Percentiles rank a stretch among this genome's conserved stretches.
Conservation (phyloP, 2,888 invertebrate species). For the Mythimna lalbum region DNA sequence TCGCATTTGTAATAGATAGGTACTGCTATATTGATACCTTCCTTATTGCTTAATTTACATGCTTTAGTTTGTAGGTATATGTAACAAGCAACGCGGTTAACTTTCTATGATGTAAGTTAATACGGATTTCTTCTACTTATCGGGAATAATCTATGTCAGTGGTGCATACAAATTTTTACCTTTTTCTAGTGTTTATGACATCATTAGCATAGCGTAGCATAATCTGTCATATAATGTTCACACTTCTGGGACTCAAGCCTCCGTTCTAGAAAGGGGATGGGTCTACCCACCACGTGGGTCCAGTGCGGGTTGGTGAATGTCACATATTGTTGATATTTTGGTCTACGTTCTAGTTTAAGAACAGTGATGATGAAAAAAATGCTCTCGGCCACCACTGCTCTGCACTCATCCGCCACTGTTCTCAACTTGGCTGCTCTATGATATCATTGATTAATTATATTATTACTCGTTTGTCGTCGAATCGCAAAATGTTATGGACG, state of each 20-base stretch:
- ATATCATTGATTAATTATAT: too few relatives aligned
- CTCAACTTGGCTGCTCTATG: too few relatives aligned
- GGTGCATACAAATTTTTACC: constrained; percentile 53
- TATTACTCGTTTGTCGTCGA: background rate
- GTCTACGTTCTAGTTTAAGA: too few relatives aligned
- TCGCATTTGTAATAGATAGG: constrained; percentile 25
- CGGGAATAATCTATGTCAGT: constrained; percentile 50
- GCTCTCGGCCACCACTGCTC: too few relatives aligned
- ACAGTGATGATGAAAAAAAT: too few relatives aligned
- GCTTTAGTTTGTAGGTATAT: constrained; percentile 49
- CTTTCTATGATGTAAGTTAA: constrained; percentile 63
- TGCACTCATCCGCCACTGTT: too few relatives aligned
- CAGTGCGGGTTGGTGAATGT: too few relatives aligned
- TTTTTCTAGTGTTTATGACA: constrained; percentile 30
- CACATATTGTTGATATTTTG: too few relatives aligned
- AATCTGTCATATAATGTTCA: too few relatives aligned
- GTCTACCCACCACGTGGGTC: too few relatives aligned
- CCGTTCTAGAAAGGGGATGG: too few relatives aligned
- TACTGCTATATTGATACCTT: constrained; percentile 46
- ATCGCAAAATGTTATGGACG: background rate
- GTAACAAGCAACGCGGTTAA: constrained; percentile 52
- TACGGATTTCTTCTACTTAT: constrained; percentile 61
- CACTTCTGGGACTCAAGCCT: too few relatives aligned
- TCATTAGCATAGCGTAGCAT: background rate
- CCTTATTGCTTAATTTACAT: constrained; percentile 62